Percentiles rank a stretch among this genome's conserved stretches.
Conservation (phyloP, 2,797 vertebrate species). For the Kryptopterus vitreolus region DNA sequence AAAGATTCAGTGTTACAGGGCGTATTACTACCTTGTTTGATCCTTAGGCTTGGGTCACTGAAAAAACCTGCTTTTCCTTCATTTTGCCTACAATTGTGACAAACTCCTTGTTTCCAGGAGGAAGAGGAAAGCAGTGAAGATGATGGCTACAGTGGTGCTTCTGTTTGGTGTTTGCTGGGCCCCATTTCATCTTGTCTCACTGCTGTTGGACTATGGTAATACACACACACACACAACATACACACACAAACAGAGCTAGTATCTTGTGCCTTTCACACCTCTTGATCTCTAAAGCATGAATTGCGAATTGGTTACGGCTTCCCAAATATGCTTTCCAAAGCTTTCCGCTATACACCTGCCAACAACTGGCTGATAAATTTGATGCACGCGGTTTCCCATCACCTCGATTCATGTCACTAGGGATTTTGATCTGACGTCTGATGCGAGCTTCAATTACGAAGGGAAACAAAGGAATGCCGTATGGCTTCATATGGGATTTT, state of each 20-base stretch:
- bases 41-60: neutral
- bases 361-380: neutral
- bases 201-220: conserved; percentile 61
- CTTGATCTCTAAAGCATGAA: neutral
- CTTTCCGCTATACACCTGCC: neutral
- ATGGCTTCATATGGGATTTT: neutral
- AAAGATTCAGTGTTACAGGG: neutral
- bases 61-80: neutral
- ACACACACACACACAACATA: neutral
- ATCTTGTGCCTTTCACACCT: neutral
- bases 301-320: neutral
- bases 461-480: neutral
- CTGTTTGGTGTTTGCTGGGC: conserved; percentile 60
- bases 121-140: conserved; percentile 58
- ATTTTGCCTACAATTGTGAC: neutral
- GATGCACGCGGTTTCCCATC: neutral
- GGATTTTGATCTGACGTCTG: neutral
- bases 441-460: too few relatives aligned
- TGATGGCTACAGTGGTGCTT: conserved; percentile 61
- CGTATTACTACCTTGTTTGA: neutral
- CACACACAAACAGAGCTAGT: neutral
- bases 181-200: conserved; percentile 58
- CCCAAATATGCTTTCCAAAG: neutral
- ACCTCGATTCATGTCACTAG: neutral
- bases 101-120: conserved; percentile 40